Conservation (phyloP, 2,113 vertebrate genomes). For the Lagopus leucura region DNA sequence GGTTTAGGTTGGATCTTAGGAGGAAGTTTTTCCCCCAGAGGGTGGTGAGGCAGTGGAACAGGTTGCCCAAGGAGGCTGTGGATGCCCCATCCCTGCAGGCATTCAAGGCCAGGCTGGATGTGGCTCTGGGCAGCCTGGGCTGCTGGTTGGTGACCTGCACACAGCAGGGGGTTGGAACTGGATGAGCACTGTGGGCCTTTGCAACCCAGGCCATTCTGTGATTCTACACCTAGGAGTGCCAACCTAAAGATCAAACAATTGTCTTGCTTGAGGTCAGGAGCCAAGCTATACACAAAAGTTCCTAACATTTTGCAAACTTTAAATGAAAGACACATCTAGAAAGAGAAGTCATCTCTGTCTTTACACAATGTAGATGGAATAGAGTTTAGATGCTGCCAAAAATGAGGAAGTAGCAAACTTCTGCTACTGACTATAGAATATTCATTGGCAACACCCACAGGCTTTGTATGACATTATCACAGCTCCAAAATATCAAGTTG, state of each 20-base stretch:
- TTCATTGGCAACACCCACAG: background rate
- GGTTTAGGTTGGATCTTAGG: too few relatives aligned
- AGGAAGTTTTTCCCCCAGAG: too few relatives aligned
- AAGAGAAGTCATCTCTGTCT: background rate
- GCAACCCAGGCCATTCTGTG: too few relatives aligned
- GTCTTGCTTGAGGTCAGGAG: rapidly evolving
- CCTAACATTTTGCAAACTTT: background rate
- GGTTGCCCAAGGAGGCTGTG: too few relatives aligned
- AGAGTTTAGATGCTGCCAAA: background rate
- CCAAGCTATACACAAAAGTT: background rate
- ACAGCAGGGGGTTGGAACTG: too few relatives aligned
- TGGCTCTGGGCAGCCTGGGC: too few relatives aligned
- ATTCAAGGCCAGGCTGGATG: too few relatives aligned
- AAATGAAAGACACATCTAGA: background rate
- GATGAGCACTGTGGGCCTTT: too few relatives aligned
- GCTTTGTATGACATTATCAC: background rate
- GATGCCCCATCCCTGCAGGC: too few relatives aligned
- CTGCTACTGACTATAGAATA: background rate
- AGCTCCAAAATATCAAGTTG: background rate
- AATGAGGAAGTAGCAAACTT: background rate
- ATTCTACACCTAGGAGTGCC: background rate
- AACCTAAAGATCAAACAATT: background rate
- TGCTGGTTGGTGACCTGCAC: too few relatives aligned
- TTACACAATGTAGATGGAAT: background rate
- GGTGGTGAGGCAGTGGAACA: too few relatives aligned